Conservation (phyloP, 2,888 invertebrate genomes). For the Hecatera dysodea region DNA sequence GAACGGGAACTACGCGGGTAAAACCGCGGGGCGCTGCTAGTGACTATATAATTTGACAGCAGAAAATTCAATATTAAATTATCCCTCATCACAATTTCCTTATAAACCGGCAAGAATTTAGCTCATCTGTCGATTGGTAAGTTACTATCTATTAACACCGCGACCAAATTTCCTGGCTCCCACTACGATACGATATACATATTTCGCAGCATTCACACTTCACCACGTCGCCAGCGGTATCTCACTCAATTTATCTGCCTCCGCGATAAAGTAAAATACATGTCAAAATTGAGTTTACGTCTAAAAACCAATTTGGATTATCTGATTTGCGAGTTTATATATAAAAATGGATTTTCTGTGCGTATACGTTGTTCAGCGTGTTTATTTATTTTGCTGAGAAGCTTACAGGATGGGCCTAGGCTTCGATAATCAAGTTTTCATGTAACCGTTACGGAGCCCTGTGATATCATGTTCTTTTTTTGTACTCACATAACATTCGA, state of each 20-base stretch:
- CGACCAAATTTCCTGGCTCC: slow-evolving; percentile 64
- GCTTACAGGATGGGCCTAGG: slow-evolving; percentile 30
- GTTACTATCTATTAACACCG: slow-evolving; percentile 54
- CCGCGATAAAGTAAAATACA: slow-evolving; percentile 87
- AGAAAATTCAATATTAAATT: slow-evolving; percentile 17
- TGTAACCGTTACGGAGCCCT: slow-evolving; percentile 4
- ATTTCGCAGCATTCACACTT: slow-evolving; percentile 73
- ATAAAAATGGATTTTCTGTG: slow-evolving; percentile 76
- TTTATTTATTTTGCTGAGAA: slow-evolving; percentile 67
- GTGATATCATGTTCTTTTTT: slow-evolving; percentile 6
- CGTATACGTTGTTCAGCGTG: slow-evolving; percentile 66
- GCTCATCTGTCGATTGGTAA: slow-evolving; percentile 39
- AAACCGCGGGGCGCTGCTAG: no score
- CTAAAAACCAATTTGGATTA: slow-evolving; percentile 90
- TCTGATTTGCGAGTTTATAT: slow-evolving; percentile 88
- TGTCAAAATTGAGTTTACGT: slow-evolving; percentile 89
- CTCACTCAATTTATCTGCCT: slow-evolving; percentile 87
- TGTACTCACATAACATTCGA: background rate
- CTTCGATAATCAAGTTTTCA: slow-evolving; percentile 28
- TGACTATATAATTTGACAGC: no score
- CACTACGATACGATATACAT: slow-evolving; percentile 58
- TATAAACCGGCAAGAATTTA: slow-evolving; percentile 25
- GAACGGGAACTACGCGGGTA: no score
- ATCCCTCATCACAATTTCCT: slow-evolving; percentile 40
- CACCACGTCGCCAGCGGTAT: slow-evolving; percentile 77